Evolutionary conservation across 2,888 invertebrate genomes (phyloP), one percentile per base, ranked within the genome.

Genomic region (Sisyra nigra): DNA sequence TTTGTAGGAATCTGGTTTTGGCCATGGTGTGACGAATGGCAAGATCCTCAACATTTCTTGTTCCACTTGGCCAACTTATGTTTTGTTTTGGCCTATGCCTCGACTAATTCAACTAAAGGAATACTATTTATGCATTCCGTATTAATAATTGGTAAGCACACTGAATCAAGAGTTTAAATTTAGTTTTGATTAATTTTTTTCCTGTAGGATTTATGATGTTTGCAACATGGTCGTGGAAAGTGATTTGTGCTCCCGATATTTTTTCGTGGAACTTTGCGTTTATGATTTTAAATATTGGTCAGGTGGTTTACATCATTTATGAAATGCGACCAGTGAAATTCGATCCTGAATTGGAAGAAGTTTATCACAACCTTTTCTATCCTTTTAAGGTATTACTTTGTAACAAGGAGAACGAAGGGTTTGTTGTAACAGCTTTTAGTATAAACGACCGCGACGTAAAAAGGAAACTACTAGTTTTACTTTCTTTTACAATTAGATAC

Each of bases 171-270:
- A n/a, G n/a, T n/a, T n/a, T n/a, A n/a, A n/a, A n/a, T n/a, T n/a
- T n/a, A n/a, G n/a, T n/a, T n/a, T 13, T 13, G 14, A 33, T 9
- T 6, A 33, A 33, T 6, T 33, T 33, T 33, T 33, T n/a, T 6
- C 2, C 18, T 62, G 36, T 55, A 86, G 86, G 80, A 18, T 80
- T 85, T 56, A 71, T 86, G 68, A 60, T 87, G 48, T 76, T 84
- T 58, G 82, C 83, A 1, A 76, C 82, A 44, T 88, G 88, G 88
- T 81, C 87, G n/a, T 87, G 87, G 87, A 83, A 83, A 54, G 76
- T 87, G 17, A 80, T 87, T 46, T 87, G 87, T 55, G 82, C 87
- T 1, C 86, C 87, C 0, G 85, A 86, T 55, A 80, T 87, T 5
- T 87, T 88, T 61, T 81, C 83, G 0, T 88, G 87, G 87, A 86